Percentiles rank a stretch among this genome's conserved stretches.
phyloP scores from a whole-genome alignment of 2,113 vertebrate species.

The Hemicordylus capensis region DNA sequence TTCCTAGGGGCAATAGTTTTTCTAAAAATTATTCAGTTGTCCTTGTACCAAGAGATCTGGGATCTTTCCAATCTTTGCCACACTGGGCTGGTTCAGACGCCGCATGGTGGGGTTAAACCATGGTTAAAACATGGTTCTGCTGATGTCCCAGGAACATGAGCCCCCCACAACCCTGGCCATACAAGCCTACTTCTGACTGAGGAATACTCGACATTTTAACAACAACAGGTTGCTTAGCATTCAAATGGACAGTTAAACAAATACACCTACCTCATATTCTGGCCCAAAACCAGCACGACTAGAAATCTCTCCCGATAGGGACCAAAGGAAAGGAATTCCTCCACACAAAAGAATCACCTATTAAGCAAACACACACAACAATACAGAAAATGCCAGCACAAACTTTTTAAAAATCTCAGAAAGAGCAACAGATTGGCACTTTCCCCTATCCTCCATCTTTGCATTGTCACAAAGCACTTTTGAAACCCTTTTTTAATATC shows the following conservation, averaged over 20 bases:
- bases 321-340: constrained; percentile 96
- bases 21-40: background rate
- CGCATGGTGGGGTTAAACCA: too few relatives aligned
- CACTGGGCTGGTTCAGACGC: too few relatives aligned
- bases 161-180: too few relatives aligned
- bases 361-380: constrained; percentile 24
- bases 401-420: background rate
- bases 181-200: too few relatives aligned
- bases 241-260: constrained; percentile 10
- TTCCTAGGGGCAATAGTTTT: background rate
- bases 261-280: constrained; percentile 86
- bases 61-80: background rate
- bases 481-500: background rate
- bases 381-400: background rate
- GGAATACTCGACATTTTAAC: background rate
- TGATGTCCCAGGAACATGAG: too few relatives aligned
- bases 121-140: too few relatives aligned
- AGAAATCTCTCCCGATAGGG: constrained; percentile 83
- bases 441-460: background rate
- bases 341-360: constrained; percentile 93
- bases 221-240: background rate
- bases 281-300: constrained; percentile 82
- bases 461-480: background rate
- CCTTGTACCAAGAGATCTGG: background rate
- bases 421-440: background rate